Percentiles rank a stretch among this genome's conserved stretches.
phyloP scores from a whole-genome alignment of 1,140 invertebrate genomes.

The Danaus plexippus region DNA sequence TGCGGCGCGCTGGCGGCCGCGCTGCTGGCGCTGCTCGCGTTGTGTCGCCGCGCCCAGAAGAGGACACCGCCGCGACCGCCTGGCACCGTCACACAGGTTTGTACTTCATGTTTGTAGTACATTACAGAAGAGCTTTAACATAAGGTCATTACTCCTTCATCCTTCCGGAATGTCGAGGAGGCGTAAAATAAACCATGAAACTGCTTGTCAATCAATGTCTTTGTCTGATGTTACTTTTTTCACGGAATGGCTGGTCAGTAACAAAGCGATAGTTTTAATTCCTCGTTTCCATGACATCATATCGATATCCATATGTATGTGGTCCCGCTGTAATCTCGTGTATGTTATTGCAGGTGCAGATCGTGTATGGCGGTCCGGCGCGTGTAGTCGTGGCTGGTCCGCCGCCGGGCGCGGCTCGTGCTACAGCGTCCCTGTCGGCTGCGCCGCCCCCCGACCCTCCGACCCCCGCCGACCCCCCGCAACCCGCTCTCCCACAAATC shows the following conservation, averaged over 20 bases:
- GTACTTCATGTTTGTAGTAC: not conserved
- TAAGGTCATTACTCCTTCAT: too few relatives aligned
- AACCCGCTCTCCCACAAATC: constrained; percentile 39
- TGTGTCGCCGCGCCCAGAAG: constrained; percentile 39
- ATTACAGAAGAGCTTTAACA: not conserved
- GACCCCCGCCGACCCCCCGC: constrained; percentile 21
- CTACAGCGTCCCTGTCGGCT: constrained; percentile 20
- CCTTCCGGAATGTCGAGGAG: too few relatives aligned
- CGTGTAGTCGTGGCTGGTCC: constrained; percentile 24
- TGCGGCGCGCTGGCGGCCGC: constrained; percentile 56
- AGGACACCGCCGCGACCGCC: constrained; percentile 18
- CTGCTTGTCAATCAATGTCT: too few relatives aligned
- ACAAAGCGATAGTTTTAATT: too few relatives aligned
- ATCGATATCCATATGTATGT: too few relatives aligned
- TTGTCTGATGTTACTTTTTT: too few relatives aligned
- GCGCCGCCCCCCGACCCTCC: constrained; percentile 28
- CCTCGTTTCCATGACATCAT: too few relatives aligned
- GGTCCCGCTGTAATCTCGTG: too few relatives aligned
- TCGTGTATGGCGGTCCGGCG: constrained; percentile 37
- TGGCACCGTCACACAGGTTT: constrained; percentile 33
- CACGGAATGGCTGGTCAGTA: too few relatives aligned
- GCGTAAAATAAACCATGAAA: too few relatives aligned
- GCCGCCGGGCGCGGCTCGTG: constrained; percentile 18
- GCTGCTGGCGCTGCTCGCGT: constrained; percentile 45
- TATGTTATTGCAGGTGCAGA: constrained; percentile 46